These are phyloP conservation scores for Microcebus ravelobensis DNA, from an alignment of 2,113 vertebrate genomes.

Conservation along the genomic window DNA sequence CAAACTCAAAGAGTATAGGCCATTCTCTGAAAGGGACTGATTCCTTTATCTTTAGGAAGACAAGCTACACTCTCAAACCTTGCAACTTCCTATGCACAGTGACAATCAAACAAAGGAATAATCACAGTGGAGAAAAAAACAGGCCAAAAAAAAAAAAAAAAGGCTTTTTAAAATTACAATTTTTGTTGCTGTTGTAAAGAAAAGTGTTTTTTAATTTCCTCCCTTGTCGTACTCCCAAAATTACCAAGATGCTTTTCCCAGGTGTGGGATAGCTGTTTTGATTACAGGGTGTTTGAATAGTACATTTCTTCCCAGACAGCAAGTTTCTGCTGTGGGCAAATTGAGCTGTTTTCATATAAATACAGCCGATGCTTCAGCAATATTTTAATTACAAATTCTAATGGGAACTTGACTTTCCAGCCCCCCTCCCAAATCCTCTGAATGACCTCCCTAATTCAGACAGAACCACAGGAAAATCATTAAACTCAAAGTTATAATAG, in stretches of 20 bases:
- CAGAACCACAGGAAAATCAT: background rate
- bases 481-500: background rate
- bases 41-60: background rate
- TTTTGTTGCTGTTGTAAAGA: background rate
- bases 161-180: background rate
- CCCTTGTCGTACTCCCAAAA: background rate
- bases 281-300: background rate
- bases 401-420: background rate
- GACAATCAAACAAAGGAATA: background rate
- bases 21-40: background rate
- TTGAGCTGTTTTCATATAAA: constrained; percentile 61
- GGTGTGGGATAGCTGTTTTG: background rate
- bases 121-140: background rate
- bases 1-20: background rate
- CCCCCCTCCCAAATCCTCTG: background rate
- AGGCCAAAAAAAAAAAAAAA: background rate
- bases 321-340: constrained; percentile 11
- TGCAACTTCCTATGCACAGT: background rate
- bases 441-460: constrained; percentile 28
- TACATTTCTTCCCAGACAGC: background rate
- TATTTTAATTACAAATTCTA: constrained; percentile 59
- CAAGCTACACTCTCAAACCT: background rate
- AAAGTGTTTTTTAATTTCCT: constrained; percentile 29
- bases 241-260: background rate
- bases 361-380: constrained; percentile 25